phyloP scores from a whole-genome alignment of 2,113 vertebrate genomes.

The Ailuropoda melanoleuca region DNA sequence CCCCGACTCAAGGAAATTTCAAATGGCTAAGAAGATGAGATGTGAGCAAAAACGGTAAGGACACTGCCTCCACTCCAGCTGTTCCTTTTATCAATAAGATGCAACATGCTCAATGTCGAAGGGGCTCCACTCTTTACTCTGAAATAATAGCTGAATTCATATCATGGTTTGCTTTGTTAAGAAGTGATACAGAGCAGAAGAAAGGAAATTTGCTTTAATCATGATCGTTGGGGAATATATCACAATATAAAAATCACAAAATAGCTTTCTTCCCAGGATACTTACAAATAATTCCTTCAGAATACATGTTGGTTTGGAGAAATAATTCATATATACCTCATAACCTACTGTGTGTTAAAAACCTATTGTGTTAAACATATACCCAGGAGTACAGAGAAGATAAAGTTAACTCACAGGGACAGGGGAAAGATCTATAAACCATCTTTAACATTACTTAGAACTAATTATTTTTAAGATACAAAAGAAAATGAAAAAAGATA shows the following conservation, averaged over 20 bases:
- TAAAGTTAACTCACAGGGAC: neutral
- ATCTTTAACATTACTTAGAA: slow-evolving; percentile 9
- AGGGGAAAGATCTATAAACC: neutral
- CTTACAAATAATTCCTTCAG: slow-evolving; percentile 30
- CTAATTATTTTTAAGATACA: neutral
- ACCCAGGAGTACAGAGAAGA: neutral
- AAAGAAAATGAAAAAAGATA: slow-evolving; percentile 16
- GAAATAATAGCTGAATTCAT: slow-evolving; percentile 35
- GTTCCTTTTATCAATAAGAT: neutral
- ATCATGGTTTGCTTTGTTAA: neutral
- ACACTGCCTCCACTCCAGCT: neutral
- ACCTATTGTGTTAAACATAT: neutral
- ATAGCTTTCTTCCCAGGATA: slow-evolving; percentile 11
- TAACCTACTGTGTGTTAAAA: neutral
- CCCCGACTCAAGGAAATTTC: neutral
- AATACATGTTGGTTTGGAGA: slow-evolving; percentile 14
- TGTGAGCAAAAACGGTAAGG: neutral
- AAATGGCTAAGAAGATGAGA: neutral
- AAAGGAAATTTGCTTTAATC: slow-evolving; percentile 27
- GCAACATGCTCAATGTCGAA: neutral
- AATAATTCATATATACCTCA: slow-evolving; percentile 47
- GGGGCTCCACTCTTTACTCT: neutral
- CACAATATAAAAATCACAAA: slow-evolving; percentile 43
- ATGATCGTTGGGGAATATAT: neutral
- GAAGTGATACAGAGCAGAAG: neutral